phyloP scores from a whole-genome alignment of 2,888 invertebrate species.

The Hirtodrosophila confusa region DNA sequence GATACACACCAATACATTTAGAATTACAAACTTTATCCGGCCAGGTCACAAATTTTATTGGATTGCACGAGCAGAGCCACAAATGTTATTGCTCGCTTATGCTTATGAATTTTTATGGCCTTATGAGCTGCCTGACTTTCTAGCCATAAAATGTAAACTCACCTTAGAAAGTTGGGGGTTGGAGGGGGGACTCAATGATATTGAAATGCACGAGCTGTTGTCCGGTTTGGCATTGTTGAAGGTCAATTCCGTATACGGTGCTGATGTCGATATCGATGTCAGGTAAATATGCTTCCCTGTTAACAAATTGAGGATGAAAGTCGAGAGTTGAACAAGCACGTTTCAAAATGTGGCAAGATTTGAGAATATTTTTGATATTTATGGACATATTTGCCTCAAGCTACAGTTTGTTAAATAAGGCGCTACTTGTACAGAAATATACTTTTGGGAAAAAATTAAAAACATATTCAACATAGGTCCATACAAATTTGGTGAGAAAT shows the following conservation, averaged over 20 bases:
- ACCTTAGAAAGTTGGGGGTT: constrained; percentile 65
- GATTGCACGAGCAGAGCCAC: constrained; percentile 28
- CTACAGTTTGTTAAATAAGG: no score
- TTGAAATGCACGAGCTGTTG: constrained; percentile 24
- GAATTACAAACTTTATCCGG: constrained; percentile 3
- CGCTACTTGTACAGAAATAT: no score
- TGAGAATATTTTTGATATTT: no score
- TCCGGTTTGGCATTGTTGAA: constrained; percentile 33
- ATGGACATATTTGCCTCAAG: no score
- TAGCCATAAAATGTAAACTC: constrained; percentile 66
- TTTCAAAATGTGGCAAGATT: constrained; percentile 3
- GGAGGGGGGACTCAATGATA: constrained; percentile 34
- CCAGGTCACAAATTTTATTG: constrained; percentile 45
- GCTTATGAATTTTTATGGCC: constrained; percentile 51
- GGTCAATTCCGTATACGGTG: constrained; percentile 43
- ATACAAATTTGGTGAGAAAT: no score
- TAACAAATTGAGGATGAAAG: neutral
- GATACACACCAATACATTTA: constrained; percentile 6
- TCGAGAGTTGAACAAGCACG: constrained; percentile 1
- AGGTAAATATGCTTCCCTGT: constrained; percentile 11
- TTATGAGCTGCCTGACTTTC: constrained; percentile 52
- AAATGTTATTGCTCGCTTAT: constrained; percentile 52
- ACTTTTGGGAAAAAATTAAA: no score
- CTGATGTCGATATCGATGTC: neutral
- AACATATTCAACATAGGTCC: no score